Conservation (phyloP, 2,888 invertebrate species). For the Aphidius colemani region DNA sequence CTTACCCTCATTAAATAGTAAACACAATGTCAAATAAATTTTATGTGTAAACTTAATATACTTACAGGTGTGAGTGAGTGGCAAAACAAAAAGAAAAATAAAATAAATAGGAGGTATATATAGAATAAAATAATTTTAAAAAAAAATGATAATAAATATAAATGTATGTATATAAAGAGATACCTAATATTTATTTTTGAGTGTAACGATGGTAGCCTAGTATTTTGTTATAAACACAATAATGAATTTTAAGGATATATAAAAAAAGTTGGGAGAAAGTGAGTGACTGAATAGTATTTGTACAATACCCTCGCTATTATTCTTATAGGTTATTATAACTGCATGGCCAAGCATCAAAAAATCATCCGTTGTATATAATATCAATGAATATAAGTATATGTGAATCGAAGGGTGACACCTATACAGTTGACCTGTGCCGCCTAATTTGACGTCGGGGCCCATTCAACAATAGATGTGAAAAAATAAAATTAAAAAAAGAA, state of each 20-base stretch:
- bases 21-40: too few relatives aligned
- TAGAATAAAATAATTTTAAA: neutral
- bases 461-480: constrained; percentile 18
- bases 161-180: neutral
- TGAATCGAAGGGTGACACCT: constrained; percentile 40
- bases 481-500: too few relatives aligned
- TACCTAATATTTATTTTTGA: too few relatives aligned
- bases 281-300: constrained; percentile 20
- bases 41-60: too few relatives aligned
- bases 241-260: neutral
- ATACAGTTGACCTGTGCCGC: constrained; percentile 53
- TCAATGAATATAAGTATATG: constrained; percentile 10
- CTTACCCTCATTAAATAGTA: too few relatives aligned
- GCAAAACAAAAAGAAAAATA: too few relatives aligned
- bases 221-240: neutral
- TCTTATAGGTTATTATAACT: constrained; percentile 19
- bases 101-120: too few relatives aligned
- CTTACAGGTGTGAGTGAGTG: too few relatives aligned
- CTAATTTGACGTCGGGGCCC: constrained; percentile 47
- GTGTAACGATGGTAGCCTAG: too few relatives aligned
- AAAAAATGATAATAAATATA: neutral
- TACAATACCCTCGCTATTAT: constrained; percentile 29
- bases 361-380: constrained; percentile 4
- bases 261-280: constrained; percentile 9
- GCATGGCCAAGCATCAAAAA: constrained; percentile 28